A percentile compares a stretch with the other conserved stretches of the same genome.
phyloP scores from a whole-genome alignment of 2,888 invertebrate genomes.

The Empis livida region DNA sequence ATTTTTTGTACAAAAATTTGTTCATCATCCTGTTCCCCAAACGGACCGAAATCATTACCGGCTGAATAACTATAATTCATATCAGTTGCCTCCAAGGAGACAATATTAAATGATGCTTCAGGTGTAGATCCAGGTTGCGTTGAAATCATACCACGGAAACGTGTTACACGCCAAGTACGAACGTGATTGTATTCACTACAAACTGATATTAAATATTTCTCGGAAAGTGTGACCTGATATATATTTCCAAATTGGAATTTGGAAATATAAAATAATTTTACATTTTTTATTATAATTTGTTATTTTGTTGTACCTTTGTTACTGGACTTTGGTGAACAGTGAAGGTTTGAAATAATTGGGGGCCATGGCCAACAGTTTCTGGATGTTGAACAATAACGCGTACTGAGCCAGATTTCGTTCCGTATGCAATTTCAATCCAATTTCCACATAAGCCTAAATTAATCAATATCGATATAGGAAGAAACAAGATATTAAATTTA shows the following conservation, averaged over 20 bases:
- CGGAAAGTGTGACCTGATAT: constrained; percentile 77
- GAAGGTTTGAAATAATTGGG: constrained; percentile 95
- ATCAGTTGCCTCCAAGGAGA: constrained; percentile 46
- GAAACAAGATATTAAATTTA: background rate
- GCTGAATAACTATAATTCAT: constrained; percentile 48
- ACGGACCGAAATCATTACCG: constrained; percentile 72
- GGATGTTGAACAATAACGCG: constrained; percentile 98
- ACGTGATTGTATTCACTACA: constrained; percentile 98
- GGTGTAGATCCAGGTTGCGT: constrained; percentile 98
- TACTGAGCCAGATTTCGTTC: constrained; percentile 89
- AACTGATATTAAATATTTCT: constrained; percentile 88
- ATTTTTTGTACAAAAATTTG: constrained; percentile 97
- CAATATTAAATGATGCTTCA: constrained; percentile 83
- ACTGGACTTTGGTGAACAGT: constrained; percentile 94
- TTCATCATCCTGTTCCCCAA: constrained; percentile 95
- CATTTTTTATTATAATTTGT: background rate
- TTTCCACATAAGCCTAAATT: constrained; percentile 81
- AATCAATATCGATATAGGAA: constrained; percentile 5
- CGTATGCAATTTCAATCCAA: constrained; percentile 99
- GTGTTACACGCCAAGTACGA: constrained; percentile 90
- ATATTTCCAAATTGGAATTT: constrained; percentile 1
- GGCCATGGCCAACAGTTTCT: constrained; percentile 96
- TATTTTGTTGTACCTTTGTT: constrained; percentile 55
- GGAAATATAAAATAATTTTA: background rate
- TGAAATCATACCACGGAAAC: constrained; percentile 96